A percentile compares a stretch with the other conserved stretches of the same genome.
Evolutionary conservation across 2,797 vertebrate genomes (phyloP).

Genomic region (Sebastes glaucus): DNA sequence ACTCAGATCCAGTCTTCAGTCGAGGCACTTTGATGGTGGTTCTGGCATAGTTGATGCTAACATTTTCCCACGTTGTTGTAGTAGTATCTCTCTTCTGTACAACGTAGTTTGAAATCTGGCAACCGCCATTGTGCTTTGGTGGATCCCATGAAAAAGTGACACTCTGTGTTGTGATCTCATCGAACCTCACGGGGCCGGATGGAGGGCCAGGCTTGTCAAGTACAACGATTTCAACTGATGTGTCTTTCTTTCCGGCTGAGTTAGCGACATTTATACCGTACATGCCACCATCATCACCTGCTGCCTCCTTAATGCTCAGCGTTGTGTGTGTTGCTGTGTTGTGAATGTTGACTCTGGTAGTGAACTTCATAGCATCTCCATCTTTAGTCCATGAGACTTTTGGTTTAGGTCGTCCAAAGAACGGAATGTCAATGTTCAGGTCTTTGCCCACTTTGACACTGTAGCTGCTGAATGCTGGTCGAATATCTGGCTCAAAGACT

Average conservation of each 20-base stretch:
- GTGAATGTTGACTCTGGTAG: conserved; percentile 91
- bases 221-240: conserved; percentile 92
- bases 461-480: conserved; percentile 93
- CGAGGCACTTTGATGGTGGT: conserved; percentile 91
- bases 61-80: conserved; percentile 92
- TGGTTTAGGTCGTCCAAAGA: conserved; percentile 95
- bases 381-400: conserved; percentile 93
- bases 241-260: conserved; percentile 90
- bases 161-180: conserved; percentile 95
- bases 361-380: conserved; percentile 91
- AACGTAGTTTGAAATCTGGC: conserved; percentile 96
- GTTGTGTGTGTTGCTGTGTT: conserved; percentile 86
- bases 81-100: conserved; percentile 98
- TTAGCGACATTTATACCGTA: conserved; percentile 93
- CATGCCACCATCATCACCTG: conserved; percentile 92
- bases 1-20: conserved; percentile 96
- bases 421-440: conserved; percentile 90
- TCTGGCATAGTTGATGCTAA: conserved; percentile 91
- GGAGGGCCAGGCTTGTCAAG: conserved; percentile 98
- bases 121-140: conserved; percentile 92
- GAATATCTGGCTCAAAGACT: conserved; percentile 95
- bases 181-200: conserved; percentile 93
- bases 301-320: conserved; percentile 93
- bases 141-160: conserved; percentile 95
- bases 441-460: conserved; percentile 94